Percentiles rank a stretch among this genome's conserved stretches.
These are phyloP conservation scores for Decapterus maruadsi DNA, from an alignment of 2,797 vertebrate genomes.

Conservation along the genomic window DNA sequence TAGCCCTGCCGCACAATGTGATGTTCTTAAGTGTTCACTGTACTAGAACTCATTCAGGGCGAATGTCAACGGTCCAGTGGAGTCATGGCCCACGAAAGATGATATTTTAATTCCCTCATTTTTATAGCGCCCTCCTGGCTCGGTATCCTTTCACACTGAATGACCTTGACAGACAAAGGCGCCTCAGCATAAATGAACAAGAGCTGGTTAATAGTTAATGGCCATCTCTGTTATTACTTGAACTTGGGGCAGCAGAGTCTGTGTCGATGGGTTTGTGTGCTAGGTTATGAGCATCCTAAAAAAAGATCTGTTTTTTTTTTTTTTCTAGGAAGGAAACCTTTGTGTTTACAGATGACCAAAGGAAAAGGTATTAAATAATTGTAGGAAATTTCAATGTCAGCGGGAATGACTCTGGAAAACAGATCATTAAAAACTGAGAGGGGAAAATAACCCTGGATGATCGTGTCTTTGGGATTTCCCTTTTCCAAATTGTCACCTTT, in stretches of 20 bases:
- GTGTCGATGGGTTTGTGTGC: constrained; percentile 2
- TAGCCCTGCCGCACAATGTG: constrained; percentile 40
- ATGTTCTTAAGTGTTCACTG: constrained; percentile 53
- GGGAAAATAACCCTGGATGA: constrained; percentile 17
- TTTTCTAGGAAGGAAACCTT: constrained; percentile 19
- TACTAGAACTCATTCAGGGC: constrained; percentile 49
- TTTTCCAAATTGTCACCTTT: constrained; percentile 43
- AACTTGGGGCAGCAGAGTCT: constrained; percentile 30
- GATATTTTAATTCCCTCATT: constrained; percentile 70
- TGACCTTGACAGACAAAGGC: constrained; percentile 68
- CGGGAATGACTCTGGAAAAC: constrained; percentile 58
- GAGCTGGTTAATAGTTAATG: constrained; percentile 79
- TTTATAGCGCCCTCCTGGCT: constrained; percentile 41
- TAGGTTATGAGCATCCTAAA: background rate
- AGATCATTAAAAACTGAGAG: constrained; percentile 37
- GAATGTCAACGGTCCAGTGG: constrained; percentile 39
- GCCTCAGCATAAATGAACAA: constrained; percentile 50
- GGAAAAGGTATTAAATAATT: constrained; percentile 45
- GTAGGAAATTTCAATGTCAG: constrained; percentile 51
- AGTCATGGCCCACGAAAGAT: constrained; percentile 57
- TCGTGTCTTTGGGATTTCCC: constrained; percentile 46
- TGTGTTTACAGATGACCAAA: constrained; percentile 28
- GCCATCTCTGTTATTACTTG: constrained; percentile 50
- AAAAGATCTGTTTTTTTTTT: constrained; percentile 4
- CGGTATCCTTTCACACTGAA: constrained; percentile 37